A percentile compares a stretch with the other conserved stretches of the same genome.
phyloP scores from a whole-genome alignment of 2,888 invertebrate species.

The Andrena camellia region DNA sequence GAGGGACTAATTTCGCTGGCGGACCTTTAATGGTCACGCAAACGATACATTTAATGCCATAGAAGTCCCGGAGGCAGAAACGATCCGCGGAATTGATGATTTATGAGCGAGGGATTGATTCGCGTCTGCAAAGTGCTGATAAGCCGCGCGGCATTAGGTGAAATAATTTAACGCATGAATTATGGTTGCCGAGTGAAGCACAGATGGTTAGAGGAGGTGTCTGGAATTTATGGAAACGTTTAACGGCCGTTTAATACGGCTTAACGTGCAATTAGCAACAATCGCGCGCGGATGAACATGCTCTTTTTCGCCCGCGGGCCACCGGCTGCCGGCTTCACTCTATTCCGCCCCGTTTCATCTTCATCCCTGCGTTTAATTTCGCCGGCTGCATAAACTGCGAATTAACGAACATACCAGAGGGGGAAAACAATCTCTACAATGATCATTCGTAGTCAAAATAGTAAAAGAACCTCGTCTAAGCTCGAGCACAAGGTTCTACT shows the following conservation, averaged over 20 bases:
- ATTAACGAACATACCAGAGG: not conserved
- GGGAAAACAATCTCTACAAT: not conserved
- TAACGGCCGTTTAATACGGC: slow-evolving; percentile 27
- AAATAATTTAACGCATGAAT: slow-evolving; percentile 18
- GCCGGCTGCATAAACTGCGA: not conserved
- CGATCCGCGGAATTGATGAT: not conserved
- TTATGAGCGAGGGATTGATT: not conserved
- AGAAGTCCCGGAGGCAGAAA: not conserved
- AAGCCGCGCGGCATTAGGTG: not conserved
- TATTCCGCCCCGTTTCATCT: not conserved
- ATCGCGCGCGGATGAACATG: slow-evolving; percentile 3
- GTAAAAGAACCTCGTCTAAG: too few relatives aligned
- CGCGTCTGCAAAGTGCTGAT: not conserved
- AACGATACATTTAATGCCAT: not conserved
- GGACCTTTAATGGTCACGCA: not conserved
- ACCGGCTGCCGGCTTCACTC: not conserved
- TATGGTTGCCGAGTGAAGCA: slow-evolving; percentile 1
- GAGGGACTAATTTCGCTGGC: too few relatives aligned
- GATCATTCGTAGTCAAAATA: not conserved
- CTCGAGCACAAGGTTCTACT: too few relatives aligned
- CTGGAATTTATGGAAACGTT: slow-evolving; percentile 45
- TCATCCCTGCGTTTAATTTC: not conserved
- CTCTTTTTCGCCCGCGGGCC: too few relatives aligned
- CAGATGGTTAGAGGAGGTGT: not conserved
- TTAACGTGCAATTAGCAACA: slow-evolving; percentile 47